Evolutionary conservation across 2,888 invertebrate genomes (phyloP), one percentile per base, ranked within the genome.

Genomic region (Apamea epomidion): DNA sequence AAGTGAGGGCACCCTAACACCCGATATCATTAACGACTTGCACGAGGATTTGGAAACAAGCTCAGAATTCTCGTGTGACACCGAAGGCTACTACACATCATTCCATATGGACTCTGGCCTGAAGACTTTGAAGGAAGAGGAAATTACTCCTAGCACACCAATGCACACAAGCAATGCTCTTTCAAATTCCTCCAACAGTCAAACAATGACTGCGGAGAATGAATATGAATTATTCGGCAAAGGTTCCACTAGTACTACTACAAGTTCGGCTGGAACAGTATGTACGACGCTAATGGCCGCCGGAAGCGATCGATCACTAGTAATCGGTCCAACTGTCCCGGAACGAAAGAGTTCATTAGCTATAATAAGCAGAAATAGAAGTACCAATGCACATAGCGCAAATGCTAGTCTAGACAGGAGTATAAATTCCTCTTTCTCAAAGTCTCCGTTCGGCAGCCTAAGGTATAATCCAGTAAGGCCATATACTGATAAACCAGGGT

Each of bases 81-180:
- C 99, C 2, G 99, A 99, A 95, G 99, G 99, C 14, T 99, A 99
- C 94, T 99, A 99, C 94, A 99, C 99, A 0, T 99, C 99, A 37
- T 99, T 99, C 97, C 99, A 99, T 95, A 98, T 99, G 97, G 99
- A 99, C 95, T 99, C 99, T 78, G 99, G 99, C 0, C 95, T 99
- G 84, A 98, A 98, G 92, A 98, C 99, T 0, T 95, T 99, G 25
- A 98, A 98, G 92, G 99, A 99, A 94, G 97, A 98, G 85, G 95
- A 97, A 86, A 91, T 96, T 70, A 95, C 95, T 67, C 98, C 98
- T 0, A 97, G 98, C 85, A 98, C 98, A 45, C 98, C 98, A 2
- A 93, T 98, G 92, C 98, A 98, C 93, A 98, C 98, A 21, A 98
- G 98, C 70, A 98, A 97, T 71, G 98, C 98, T 70, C 97, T 98